Evolutionary conservation across 35 echinoderm and acorn worm species (phyloP), one percentile per base, ranked within the genome.

Genomic region (Ophioderma brevispina): DNA sequence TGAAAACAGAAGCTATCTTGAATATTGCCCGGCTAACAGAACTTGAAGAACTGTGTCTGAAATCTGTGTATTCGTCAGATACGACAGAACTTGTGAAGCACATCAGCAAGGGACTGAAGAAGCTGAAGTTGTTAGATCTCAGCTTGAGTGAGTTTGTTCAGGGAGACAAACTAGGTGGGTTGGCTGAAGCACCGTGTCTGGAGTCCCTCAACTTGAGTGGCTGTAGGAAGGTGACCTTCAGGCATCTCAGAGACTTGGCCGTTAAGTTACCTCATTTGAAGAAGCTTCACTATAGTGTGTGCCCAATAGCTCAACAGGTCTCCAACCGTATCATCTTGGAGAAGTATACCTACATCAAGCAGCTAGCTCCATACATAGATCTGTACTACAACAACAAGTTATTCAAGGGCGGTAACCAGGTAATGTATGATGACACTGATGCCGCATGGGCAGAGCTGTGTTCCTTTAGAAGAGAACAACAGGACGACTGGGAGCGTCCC

Each of bases 311-410:
- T 2, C 10, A 70, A 25, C 59, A 70, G 59, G 59, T 70, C 10
- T 15, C 17, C 59, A 70, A 70, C 23, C 2, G n/a, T 25, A 25
- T 70, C 59, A 70, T 70, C 59, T 13, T 70, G 59, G 6, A 70
- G 28, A 70, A 70, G 59, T 70, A 70, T 70, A 30, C 59, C 17
- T 70, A 70, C 28, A 70, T 70, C 59, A 70, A 70, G 28, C 59
- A 70, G 23, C 59, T 70, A 3, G 59, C 59, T 25, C 59, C 59
- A 25, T 70, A 70, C n/a, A 15, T 70, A 70, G 59, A 70, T 70
- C 28, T 70, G 59, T 70, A 70, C 28, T 70, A 70, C 59, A 70
- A 70, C 28, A 70, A 70, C 59, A 70, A 70, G 59, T 70, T 70
- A 25, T 70, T 25, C 59, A 70, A 70, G n/a, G 59, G 59, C n/a